Conservation (phyloP, 64 coral and sea anemone species). For the Montipora sp. region DNA sequence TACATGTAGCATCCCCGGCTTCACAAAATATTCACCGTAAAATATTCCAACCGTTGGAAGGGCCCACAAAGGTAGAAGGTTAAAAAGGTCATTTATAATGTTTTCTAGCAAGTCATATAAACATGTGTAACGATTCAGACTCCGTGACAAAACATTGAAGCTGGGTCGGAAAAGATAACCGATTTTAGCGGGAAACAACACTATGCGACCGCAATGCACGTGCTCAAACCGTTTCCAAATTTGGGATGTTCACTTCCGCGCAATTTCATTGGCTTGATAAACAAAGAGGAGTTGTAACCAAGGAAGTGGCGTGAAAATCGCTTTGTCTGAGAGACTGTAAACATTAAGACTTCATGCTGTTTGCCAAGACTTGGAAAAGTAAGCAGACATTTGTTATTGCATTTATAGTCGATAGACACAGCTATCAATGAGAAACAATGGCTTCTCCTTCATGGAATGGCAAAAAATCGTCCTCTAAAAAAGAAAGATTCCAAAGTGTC, state of each 20-base stretch:
- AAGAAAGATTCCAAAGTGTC: not conserved
- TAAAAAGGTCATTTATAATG: not conserved
- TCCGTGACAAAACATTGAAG: not conserved
- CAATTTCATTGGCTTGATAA: constrained; percentile 12
- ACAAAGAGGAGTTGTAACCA: constrained; percentile 21
- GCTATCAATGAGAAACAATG: not conserved
- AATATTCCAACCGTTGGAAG: not conserved
- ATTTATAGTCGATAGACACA: not conserved
- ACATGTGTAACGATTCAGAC: no score
- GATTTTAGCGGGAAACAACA: not conserved
- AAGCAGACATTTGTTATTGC: constrained; percentile 1
- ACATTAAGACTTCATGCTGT: constrained; percentile 10
- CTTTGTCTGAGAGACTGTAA: not conserved
- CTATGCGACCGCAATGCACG: no score
- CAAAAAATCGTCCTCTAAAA: not conserved
- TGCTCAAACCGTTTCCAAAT: not conserved
- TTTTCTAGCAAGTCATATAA: not conserved
- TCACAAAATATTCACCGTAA: not conserved
- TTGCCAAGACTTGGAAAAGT: constrained; percentile 30
- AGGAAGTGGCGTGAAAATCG: not conserved
- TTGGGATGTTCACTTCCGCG: not conserved
- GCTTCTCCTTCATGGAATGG: not conserved
- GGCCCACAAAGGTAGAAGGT: not conserved
- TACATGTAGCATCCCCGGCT: no score
- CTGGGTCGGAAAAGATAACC: no score